These are phyloP conservation scores for Lepus townsendii DNA, from an alignment of 2,797 vertebrate genomes.

Conservation along the genomic window DNA sequence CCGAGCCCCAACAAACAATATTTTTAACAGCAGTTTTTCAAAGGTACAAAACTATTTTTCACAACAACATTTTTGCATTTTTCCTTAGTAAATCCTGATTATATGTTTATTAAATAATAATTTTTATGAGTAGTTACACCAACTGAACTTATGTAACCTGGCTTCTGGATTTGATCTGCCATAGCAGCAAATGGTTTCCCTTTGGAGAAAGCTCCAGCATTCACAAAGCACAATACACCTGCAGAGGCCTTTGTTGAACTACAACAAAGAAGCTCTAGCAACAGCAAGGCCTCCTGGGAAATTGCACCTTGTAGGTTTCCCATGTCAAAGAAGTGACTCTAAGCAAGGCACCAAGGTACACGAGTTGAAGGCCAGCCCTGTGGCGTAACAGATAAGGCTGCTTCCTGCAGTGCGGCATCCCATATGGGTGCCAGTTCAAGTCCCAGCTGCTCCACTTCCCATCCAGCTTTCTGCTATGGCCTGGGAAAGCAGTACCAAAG, in stretches of 20 bases:
- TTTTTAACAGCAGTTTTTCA: conserved; percentile 68
- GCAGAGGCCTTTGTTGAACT: not conserved
- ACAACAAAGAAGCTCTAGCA: not conserved
- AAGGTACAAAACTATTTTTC: conserved; percentile 63
- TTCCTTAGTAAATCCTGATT: conserved; percentile 65
- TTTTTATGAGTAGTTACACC: conserved; percentile 66
- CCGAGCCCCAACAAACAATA: not conserved
- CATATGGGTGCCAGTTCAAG: no score
- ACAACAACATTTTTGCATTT: conserved; percentile 34
- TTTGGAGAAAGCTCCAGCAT: conserved; percentile 9
- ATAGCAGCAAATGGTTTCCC: conserved; percentile 16
- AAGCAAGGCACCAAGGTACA: not conserved
- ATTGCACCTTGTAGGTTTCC: not conserved
- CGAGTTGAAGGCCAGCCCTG: not conserved
- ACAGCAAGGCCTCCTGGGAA: not conserved
- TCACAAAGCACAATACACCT: not conserved
- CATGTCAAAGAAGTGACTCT: not conserved
- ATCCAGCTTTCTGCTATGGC: no score
- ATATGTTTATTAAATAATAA: conserved; percentile 67
- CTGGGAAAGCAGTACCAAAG: no score
- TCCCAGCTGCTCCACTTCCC: no score
- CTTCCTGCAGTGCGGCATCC: no score
- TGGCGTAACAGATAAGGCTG: no score
- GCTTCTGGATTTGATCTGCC: conserved; percentile 33
- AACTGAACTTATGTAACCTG: conserved; percentile 14